phyloP scores from a whole-genome alignment of 2,888 invertebrate genomes.

The Achlya flavicornis region DNA sequence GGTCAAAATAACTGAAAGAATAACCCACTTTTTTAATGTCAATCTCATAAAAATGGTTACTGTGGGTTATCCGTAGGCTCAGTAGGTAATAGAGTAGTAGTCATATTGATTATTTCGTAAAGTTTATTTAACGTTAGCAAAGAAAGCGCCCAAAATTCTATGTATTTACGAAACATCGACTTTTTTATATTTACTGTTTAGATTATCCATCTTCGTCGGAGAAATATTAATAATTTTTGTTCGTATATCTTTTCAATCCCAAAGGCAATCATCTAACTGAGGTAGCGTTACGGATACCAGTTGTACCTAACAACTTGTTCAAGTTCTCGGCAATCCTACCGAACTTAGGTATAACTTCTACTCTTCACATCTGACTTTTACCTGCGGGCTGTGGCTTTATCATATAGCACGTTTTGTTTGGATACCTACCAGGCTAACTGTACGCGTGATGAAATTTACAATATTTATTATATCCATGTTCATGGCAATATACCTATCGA shows the following conservation, averaged over 20 bases:
- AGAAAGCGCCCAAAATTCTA: no score
- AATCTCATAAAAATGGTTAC: no score
- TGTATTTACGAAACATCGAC: no score
- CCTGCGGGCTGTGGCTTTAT: slow-evolving; percentile 1
- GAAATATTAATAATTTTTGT: neutral
- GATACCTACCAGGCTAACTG: neutral
- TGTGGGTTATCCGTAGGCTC: no score
- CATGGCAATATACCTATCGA: no score
- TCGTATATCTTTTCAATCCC: slow-evolving; percentile 3
- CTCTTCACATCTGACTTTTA: slow-evolving; percentile 8
- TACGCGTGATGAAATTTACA: neutral
- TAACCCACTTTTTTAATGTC: no score
- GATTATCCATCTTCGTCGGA: neutral
- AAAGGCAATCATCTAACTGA: slow-evolving; percentile 2
- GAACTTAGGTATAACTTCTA: slow-evolving; percentile 2
- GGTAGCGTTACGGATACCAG: slow-evolving; percentile 1
- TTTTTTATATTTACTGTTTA: no score
- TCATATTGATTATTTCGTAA: no score
- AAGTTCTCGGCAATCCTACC: neutral
- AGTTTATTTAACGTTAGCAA: no score
- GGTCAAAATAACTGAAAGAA: no score
- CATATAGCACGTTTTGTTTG: neutral
- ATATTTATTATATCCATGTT: neutral
- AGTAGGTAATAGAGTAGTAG: no score
- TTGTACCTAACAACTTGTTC: slow-evolving; percentile 5